Evolutionary conservation across 2,888 invertebrate species (phyloP), one percentile per base, ranked within the genome.

Genomic region (Torymus texanus): DNA sequence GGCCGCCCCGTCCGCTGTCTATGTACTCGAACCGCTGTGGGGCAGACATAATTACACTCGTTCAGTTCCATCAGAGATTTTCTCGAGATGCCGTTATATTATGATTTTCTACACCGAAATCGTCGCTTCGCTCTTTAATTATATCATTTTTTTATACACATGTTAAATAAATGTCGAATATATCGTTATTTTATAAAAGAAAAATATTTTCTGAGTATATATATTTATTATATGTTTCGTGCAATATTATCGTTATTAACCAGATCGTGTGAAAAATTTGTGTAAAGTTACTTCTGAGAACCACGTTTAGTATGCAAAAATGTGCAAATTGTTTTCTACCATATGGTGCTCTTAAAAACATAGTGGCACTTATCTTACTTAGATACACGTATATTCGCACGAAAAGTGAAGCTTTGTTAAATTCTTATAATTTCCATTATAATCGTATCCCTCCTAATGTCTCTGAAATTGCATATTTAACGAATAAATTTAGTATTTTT

Each of bases 11-110:
- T 86, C 90, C 89, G 82, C 89, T 89, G 88, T 90, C 90, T 86
- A 90, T 90, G 87, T 88, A 90, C 89, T 89, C 90, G 90, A 90
- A 90, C 86, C 87, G 87, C 89, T 90, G 88, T 86, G 83, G 85
- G 83, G 75, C 79, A 81, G 56, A 81, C 62, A 79, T 56, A 78
- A 76, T 75, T 72, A 66, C 55, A 63, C 70, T 76, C 5, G 14
- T 80, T 76, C 75, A 80, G 72, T 80, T 78, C 24, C 59, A 16
- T 56, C 67, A 50, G 14, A 59, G 14, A 59, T 5, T 21, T 53
- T 70, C 65, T 70, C 41, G 41, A 5, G 41, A 8, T 41, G 41
- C 41, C 41, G 41, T 41, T 41, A 41, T 41, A 41, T 29, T 41
- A 41, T 29, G 29, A 3, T 29, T 29, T 29, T 29, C 29, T 29